Conservation (phyloP, 2,113 vertebrate genomes). For the Phainopepla nitens region DNA sequence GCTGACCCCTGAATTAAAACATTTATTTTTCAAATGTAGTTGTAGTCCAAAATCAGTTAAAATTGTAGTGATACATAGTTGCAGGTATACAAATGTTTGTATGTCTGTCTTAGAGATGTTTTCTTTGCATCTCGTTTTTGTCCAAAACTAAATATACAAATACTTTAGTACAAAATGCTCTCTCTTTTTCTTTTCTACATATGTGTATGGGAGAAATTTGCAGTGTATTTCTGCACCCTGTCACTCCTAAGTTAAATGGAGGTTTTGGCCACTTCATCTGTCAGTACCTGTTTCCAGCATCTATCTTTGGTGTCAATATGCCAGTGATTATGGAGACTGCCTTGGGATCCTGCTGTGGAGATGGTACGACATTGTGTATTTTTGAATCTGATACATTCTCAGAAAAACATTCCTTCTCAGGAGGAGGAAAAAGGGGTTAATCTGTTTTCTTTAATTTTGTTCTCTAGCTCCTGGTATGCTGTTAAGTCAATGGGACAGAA, state of each 20-base stretch:
- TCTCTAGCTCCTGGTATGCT: neutral
- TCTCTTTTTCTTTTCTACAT: neutral
- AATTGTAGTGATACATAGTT: neutral
- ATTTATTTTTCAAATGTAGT: neutral
- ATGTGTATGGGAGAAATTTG: neutral
- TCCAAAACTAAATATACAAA: neutral
- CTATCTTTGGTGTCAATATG: neutral
- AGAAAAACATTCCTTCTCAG: neutral
- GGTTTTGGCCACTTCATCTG: neutral
- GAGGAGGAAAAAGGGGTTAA: accelerated
- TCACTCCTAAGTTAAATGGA: neutral
- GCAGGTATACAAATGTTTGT: neutral
- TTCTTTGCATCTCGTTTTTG: neutral
- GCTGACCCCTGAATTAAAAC: neutral
- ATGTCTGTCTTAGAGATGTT: neutral
- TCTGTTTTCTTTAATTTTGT: neutral
- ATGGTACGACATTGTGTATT: neutral
- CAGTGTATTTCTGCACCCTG: neutral
- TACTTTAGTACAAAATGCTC: neutral
- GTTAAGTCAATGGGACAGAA: neutral
- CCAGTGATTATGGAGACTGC: neutral
- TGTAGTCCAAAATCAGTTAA: neutral
- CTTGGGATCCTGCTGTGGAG: neutral
- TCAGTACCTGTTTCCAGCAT: neutral
- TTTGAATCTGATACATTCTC: neutral